Evolutionary conservation across 2,113 vertebrate genomes (phyloP).

Genomic region (Zosterops lateralis): DNA sequence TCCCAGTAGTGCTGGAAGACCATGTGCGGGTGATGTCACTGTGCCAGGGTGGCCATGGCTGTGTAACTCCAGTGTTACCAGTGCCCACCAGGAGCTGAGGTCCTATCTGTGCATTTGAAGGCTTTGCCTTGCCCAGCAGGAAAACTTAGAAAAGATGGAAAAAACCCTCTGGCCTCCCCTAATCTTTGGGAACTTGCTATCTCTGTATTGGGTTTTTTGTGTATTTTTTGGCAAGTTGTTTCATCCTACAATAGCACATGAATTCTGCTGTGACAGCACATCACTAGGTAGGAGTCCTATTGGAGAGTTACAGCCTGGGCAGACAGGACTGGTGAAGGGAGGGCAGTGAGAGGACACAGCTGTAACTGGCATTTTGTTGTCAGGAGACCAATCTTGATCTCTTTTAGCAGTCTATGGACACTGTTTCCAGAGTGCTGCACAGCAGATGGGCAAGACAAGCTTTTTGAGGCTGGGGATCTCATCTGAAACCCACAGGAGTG

Average conservation of each 20-base stretch:
- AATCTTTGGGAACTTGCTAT: not conserved
- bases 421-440: not conserved
- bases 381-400: not conserved
- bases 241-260: not conserved
- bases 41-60: not conserved
- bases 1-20: not conserved
- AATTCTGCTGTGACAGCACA: not conserved
- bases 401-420: not conserved
- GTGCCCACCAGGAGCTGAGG: rapidly evolving
- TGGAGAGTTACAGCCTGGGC: not conserved
- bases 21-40: not conserved
- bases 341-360: not conserved
- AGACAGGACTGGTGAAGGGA: not conserved
- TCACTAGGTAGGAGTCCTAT: not conserved
- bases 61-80: not conserved
- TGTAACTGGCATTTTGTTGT: not conserved
- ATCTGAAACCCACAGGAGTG: not conserved
- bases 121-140: not conserved
- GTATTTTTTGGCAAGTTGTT: not conserved
- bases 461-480: not conserved
- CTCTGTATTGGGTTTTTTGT: rapidly evolving
- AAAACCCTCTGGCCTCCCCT: not conserved
- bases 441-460: not conserved
- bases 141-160: not conserved
- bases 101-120: not conserved